Base-by-base conservation (phyloP, 1,140 invertebrate species). In the Bombus consobrinus region DNA sequence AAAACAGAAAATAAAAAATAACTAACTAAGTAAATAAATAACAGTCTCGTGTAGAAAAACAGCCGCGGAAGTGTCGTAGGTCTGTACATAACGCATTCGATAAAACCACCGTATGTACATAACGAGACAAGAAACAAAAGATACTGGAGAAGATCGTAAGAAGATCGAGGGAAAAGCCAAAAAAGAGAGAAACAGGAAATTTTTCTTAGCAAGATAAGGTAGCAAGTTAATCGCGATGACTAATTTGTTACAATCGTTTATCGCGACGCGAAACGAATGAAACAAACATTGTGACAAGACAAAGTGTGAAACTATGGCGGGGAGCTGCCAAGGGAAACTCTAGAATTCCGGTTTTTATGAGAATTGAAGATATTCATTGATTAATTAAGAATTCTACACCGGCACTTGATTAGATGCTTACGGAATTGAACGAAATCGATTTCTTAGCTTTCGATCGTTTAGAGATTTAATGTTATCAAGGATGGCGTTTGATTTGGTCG, bases 301-400 rank as follows among this genome's bases (percentile, higher is more conserved):
- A 2, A 71, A 37, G 76, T 80, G 53, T 53, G 83, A 47, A 59
- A 72, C 32, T 80, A 68, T 34, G 28, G 18, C 66, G n/a, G 72
- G 28, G 34, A 34, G 37, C 66, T 79, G 53, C 22, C 53, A 62
- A 80, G 83, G 76, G 83, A 80, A 84, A 83, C 3, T 28, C 5
- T n/a, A 69, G 62, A 62, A 28, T 84, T 84, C 75, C 66, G 64
- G n/a, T 78, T 84, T 71, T 82, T 81, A 81, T 69, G 78, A 86
- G 47, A 86, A 86, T 82, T 82, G 84, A 86, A 41, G 41, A 22
- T 66, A 22, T 32, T 66, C 32, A 9, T 76, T 6, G 37, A 28
- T 41, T n/a, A 32, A 76, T 83, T 53, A 39, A 37, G 37, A n/a
- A 72, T 72, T 41, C 25, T 34, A 53, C 25, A 13, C 1, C 15